A percentile compares a stretch with the other conserved stretches of the same genome.
Conservation (phyloP, 2,888 invertebrate species). For the Bugulina stolonifera region DNA sequence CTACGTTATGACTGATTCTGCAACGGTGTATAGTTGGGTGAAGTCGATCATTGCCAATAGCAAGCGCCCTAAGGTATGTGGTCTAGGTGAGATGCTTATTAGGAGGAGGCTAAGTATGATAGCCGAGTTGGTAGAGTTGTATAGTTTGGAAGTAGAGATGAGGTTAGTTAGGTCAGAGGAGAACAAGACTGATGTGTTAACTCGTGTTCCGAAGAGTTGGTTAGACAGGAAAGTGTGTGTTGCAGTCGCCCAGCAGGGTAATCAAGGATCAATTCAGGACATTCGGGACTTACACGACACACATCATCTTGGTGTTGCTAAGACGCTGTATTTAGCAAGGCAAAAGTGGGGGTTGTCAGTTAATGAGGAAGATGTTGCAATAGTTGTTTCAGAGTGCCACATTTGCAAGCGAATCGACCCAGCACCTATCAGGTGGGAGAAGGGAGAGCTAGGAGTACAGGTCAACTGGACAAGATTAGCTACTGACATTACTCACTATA, state of each 20-base stretch:
- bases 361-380: neutral
- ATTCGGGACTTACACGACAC: constrained; percentile 5
- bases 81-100: constrained; percentile 1
- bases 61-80: neutral
- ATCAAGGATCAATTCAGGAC: neutral
- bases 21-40: constrained; percentile 19
- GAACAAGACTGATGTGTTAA: constrained; percentile 14
- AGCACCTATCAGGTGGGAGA: neutral
- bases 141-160: constrained; percentile 13
- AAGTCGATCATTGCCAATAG: constrained; percentile 14
- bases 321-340: constrained; percentile 3
- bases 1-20: constrained; percentile 18
- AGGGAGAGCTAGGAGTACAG: neutral
- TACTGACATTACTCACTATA: neutral
- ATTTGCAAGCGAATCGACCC: neutral
- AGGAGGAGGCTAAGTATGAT: constrained; percentile 2
- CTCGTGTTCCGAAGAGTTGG: neutral
- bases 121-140: constrained; percentile 7
- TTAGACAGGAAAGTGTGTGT: neutral
- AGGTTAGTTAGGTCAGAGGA: constrained; percentile 14
- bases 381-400: neutral
- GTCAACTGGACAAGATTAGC: neutral
- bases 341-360: neutral
- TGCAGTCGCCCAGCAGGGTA: neutral
- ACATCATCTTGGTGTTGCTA: constrained; percentile 10